These are phyloP conservation scores for Alsophila aescularia DNA, from an alignment of 2,888 invertebrate genomes.

Conservation along the genomic window DNA sequence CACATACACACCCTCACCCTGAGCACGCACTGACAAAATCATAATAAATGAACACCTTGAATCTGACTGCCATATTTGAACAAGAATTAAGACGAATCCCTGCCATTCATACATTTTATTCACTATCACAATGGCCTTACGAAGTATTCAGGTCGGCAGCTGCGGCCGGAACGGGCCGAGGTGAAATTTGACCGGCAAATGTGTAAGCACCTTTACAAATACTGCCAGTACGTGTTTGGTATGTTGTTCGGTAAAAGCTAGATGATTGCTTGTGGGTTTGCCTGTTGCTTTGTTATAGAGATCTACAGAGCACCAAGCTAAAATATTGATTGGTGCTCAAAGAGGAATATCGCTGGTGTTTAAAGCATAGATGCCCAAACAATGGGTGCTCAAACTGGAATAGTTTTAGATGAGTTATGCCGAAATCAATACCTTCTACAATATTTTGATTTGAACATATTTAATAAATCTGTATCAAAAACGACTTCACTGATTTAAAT, in stretches of 20 bases:
- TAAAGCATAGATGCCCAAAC: too few species aligned
- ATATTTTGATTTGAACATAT: too few species aligned
- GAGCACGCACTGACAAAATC: too few species aligned
- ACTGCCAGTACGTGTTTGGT: slow-evolving; percentile 1
- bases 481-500: too few species aligned
- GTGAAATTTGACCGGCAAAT: slow-evolving; percentile 51
- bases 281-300: not conserved
- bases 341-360: too few species aligned
- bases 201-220: slow-evolving; percentile 34
- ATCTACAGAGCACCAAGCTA: too few species aligned
- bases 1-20: too few species aligned
- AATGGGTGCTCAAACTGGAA: too few species aligned
- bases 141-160: slow-evolving; percentile 49
- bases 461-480: too few species aligned
- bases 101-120: not conserved
- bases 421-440: too few species aligned
- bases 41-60: not conserved
- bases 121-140: slow-evolving; percentile 26
- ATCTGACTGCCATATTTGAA: not conserved
- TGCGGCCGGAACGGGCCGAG: slow-evolving; percentile 46
- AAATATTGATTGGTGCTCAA: too few species aligned
- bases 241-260: not conserved
- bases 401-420: too few species aligned
- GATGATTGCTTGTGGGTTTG: not conserved
- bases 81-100: not conserved